Percentiles rank a stretch among this genome's conserved stretches.
Evolutionary conservation across 2,797 vertebrate species (phyloP).

Genomic region (Periparus ater): DNA sequence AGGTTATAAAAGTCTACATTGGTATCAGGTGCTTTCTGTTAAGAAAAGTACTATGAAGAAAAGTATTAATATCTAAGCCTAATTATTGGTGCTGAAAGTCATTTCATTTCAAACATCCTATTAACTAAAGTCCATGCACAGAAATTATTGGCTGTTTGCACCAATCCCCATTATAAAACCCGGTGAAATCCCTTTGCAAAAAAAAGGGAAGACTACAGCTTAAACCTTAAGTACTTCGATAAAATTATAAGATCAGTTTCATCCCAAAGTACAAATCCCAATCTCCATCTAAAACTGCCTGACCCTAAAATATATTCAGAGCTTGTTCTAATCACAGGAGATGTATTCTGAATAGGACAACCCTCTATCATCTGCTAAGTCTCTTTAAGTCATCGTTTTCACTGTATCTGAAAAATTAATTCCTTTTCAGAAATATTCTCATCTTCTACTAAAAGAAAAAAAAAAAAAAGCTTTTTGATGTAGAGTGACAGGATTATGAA

Average conservation of each 20-base stretch:
- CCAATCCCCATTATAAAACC: slow-evolving; percentile 63
- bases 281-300: slow-evolving; percentile 73
- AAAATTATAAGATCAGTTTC: slow-evolving; percentile 79
- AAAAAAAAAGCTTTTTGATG: slow-evolving; percentile 73
- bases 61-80: slow-evolving; percentile 35
- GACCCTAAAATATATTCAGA: slow-evolving; percentile 71
- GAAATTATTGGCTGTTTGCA: slow-evolving; percentile 62
- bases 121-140: slow-evolving; percentile 71
- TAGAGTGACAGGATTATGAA: slow-evolving; percentile 80
- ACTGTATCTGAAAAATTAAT: slow-evolving; percentile 82
- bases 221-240: slow-evolving; percentile 74
- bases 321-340: slow-evolving; percentile 77
- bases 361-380: slow-evolving; percentile 71
- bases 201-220: slow-evolving; percentile 62
- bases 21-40: neutral
- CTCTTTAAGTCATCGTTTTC: slow-evolving; percentile 76
- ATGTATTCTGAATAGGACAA: slow-evolving; percentile 68
- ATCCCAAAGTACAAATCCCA: slow-evolving; percentile 72
- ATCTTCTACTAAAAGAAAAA: slow-evolving; percentile 74
- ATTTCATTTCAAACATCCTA: slow-evolving; percentile 69
- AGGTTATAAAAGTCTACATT: neutral
- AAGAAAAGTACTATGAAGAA: slow-evolving; percentile 10
- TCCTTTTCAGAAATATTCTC: slow-evolving; percentile 83
- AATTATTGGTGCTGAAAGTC: slow-evolving; percentile 51
- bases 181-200: slow-evolving; percentile 68